These are phyloP conservation scores for Geotria australis DNA, from an alignment of 2,797 vertebrate genomes.

Conservation along the genomic window DNA sequence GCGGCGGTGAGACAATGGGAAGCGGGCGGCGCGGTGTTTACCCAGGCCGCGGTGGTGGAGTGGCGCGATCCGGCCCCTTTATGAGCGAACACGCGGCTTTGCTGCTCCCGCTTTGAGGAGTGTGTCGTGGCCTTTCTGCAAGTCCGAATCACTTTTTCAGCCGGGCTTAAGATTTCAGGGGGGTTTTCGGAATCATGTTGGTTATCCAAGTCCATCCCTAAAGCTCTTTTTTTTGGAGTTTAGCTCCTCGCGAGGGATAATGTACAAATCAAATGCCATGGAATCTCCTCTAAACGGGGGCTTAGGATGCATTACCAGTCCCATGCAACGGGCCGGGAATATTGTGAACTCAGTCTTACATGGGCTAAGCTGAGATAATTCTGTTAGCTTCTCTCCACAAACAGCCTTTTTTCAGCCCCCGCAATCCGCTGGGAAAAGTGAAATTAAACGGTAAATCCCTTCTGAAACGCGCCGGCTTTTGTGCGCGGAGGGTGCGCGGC, in stretches of 20 bases:
- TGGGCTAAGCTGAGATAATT: not conserved
- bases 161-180: too few species aligned
- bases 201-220: not conserved
- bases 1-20: too few species aligned
- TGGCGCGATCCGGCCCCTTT: too few species aligned
- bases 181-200: not conserved
- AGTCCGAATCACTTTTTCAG: too few species aligned
- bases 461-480: not conserved
- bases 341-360: not conserved
- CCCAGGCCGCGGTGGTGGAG: too few species aligned
- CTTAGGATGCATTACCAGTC: not conserved
- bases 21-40: too few species aligned
- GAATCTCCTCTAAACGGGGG: not conserved
- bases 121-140: too few species aligned
- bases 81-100: too few species aligned
- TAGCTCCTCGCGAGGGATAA: not conserved
- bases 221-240: not conserved
- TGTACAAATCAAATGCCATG: not conserved
- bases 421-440: not conserved
- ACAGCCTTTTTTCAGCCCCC: not conserved
- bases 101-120: too few species aligned
- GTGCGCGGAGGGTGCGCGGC: not conserved
- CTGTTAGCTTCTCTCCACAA: not conserved
- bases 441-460: not conserved
- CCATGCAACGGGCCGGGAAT: not conserved